A percentile compares a stretch with the other conserved stretches of the same genome.
Evolutionary conservation across 2,113 vertebrate species (phyloP).

Genomic region (Brachionichthys hirsutus): DNA sequence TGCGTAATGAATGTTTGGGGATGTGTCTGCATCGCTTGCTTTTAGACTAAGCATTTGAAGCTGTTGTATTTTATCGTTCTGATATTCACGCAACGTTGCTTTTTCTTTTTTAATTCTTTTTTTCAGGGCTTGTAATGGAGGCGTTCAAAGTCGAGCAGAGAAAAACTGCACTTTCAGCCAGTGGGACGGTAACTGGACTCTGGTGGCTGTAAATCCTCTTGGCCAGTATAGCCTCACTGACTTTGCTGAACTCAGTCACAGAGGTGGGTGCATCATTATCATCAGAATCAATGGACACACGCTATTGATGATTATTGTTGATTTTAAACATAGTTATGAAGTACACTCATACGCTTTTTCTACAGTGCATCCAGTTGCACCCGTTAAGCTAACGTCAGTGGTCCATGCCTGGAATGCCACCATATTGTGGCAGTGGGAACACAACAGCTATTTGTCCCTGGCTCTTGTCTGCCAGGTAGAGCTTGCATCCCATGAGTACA

Average conservation of each 20-base stretch:
- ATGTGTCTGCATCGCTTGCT: slow-evolving; percentile 3
- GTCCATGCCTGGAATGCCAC: slow-evolving; percentile 61
- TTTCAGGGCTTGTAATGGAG: slow-evolving; percentile 24
- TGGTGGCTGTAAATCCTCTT: slow-evolving; percentile 69
- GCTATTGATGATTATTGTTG: too few species aligned
- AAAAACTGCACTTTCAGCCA: slow-evolving; percentile 10
- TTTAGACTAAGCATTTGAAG: not conserved
- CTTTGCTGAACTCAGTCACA: slow-evolving; percentile 62
- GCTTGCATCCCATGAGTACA: slow-evolving; percentile 19
- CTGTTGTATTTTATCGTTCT: slow-evolving; percentile 1
- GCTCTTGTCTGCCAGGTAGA: slow-evolving; percentile 71
- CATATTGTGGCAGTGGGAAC: slow-evolving; percentile 70
- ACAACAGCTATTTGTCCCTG: slow-evolving; percentile 53
- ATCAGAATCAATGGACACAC: not conserved
- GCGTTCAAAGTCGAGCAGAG: too few species aligned
- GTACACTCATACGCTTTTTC: not conserved
- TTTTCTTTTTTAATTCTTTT: not conserved
- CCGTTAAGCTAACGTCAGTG: slow-evolving; percentile 11
- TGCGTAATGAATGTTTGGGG: slow-evolving; percentile 19
- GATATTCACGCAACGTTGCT: not conserved
- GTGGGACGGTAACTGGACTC: slow-evolving; percentile 75
- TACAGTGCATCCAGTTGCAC: slow-evolving; percentile 69
- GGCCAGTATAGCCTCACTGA: slow-evolving; percentile 66
- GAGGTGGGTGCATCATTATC: slow-evolving; percentile 53
- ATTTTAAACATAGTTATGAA: not conserved